Conservation (phyloP, 1,140 invertebrate species). For the Polypedilum vanderplanki region DNA sequence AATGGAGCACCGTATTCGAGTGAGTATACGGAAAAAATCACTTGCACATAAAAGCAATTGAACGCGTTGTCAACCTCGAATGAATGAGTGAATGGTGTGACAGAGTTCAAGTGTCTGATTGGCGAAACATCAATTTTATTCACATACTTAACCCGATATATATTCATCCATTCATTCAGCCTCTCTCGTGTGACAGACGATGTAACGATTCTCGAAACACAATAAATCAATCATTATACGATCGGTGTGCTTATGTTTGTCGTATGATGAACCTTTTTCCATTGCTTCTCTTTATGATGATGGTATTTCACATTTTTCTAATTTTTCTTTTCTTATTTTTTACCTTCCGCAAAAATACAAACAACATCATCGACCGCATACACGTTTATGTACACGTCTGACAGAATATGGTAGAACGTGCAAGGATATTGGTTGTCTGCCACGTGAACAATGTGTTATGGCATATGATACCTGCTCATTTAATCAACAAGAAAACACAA, state of each 20-base stretch:
- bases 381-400: slow-evolving; percentile 32
- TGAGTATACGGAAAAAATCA: not conserved
- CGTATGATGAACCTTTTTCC: not conserved
- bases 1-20: slow-evolving; percentile 22
- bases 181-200: not conserved
- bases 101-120: slow-evolving; percentile 7
- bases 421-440: slow-evolving; percentile 65
- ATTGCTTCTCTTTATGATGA: not conserved
- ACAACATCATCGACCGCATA: too few species aligned
- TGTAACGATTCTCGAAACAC: slow-evolving; percentile 17
- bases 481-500: slow-evolving; percentile 47
- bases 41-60: not conserved
- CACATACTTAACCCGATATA: not conserved
- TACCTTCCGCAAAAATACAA: not conserved
- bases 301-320: not conserved
- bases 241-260: not conserved
- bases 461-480: slow-evolving; percentile 59
- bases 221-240: slow-evolving; percentile 19
- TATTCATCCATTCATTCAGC: too few species aligned
- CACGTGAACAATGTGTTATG: slow-evolving; percentile 62
- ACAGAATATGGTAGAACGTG: slow-evolving; percentile 67
- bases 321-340: not conserved
- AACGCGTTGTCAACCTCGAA: too few species aligned
- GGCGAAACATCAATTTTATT: slow-evolving; percentile 18
- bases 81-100: not conserved